These are phyloP conservation scores for Adela reaumurella DNA, from an alignment of 2,888 invertebrate genomes.

Conservation along the genomic window DNA sequence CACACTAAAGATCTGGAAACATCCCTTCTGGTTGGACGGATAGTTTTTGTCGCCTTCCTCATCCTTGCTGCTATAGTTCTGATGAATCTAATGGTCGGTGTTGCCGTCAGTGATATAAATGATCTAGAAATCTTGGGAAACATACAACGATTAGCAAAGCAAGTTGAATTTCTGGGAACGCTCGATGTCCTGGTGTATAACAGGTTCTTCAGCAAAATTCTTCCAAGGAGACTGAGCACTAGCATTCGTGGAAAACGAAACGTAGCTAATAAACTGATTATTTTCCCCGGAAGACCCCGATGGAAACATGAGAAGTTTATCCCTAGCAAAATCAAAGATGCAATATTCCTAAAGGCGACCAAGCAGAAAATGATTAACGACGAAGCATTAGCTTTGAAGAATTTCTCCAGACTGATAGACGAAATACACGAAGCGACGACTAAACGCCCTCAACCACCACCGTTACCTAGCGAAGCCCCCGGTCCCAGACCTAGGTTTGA, in stretches of 20 bases:
- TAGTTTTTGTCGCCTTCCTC: slow-evolving; percentile 30
- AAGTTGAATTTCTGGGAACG: slow-evolving; percentile 24
- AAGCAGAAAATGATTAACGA: slow-evolving; percentile 33
- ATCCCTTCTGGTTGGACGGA: slow-evolving; percentile 37
- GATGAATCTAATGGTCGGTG: slow-evolving; percentile 32
- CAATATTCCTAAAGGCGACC: slow-evolving; percentile 39
- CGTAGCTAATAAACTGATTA: slow-evolving; percentile 24
- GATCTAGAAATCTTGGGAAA: slow-evolving; percentile 27
- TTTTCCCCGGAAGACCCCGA: slow-evolving; percentile 40
- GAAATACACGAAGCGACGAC: slow-evolving; percentile 37
- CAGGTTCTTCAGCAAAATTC: slow-evolving; percentile 28
- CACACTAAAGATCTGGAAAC: slow-evolving; percentile 32
- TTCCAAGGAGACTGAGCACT: slow-evolving; percentile 29
- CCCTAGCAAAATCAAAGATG: slow-evolving; percentile 34
- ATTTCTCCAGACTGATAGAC: slow-evolving; percentile 27
- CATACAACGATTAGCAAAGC: slow-evolving; percentile 26
- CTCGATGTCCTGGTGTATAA: slow-evolving; percentile 32
- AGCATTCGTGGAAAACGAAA: slow-evolving; percentile 35
- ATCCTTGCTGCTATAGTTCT: slow-evolving; percentile 28
- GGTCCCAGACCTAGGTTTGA: slow-evolving; percentile 6
- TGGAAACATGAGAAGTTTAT: slow-evolving; percentile 27
- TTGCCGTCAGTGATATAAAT: slow-evolving; percentile 32
- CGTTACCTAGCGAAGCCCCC: slow-evolving; percentile 9
- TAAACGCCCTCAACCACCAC: slow-evolving; percentile 12
- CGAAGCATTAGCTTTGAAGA: slow-evolving; percentile 26